Evolutionary conservation across 1,140 invertebrate genomes (phyloP).

Genomic region (Neodiprion pinetum): DNA sequence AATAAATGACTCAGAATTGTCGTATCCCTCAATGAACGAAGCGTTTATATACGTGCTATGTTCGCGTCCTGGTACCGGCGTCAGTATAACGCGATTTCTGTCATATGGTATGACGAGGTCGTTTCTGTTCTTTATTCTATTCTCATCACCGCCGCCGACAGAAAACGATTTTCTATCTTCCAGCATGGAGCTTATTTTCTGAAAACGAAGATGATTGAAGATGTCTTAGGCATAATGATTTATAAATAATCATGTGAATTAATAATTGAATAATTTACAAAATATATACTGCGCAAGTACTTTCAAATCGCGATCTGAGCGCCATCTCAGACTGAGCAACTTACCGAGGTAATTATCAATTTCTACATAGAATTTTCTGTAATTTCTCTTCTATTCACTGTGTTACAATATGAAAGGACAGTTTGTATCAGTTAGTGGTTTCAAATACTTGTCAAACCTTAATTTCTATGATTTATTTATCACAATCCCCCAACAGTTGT

Average conservation of each 20-base stretch:
- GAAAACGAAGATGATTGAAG: conserved; percentile 43
- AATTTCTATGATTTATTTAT: too few relatives aligned
- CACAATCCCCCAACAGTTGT: too few relatives aligned
- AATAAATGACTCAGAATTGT: conserved; percentile 92
- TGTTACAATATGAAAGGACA: too few relatives aligned
- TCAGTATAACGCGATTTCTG: conserved; percentile 86
- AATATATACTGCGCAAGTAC: neutral
- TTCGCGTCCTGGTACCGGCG: conserved; percentile 81
- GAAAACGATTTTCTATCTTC: conserved; percentile 84
- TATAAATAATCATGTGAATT: conserved; percentile 11
- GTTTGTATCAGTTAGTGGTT: too few relatives aligned
- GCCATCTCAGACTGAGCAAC: too few relatives aligned
- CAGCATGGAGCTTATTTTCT: conserved; percentile 82
- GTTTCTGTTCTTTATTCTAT: conserved; percentile 87
- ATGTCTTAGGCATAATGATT: neutral
- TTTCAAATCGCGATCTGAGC: neutral
- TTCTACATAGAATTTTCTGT: too few relatives aligned
- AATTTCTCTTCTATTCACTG: too few relatives aligned
- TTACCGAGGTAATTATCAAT: too few relatives aligned
- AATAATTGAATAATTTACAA: neutral
- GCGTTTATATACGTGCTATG: conserved; percentile 97
- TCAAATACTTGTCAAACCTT: too few relatives aligned
- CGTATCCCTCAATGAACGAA: conserved; percentile 95
- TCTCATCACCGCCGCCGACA: conserved; percentile 83
- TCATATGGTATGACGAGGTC: conserved; percentile 91